Evolutionary conservation across 2,797 vertebrate species (phyloP).

Genomic region (Chaunax sp.): DNA sequence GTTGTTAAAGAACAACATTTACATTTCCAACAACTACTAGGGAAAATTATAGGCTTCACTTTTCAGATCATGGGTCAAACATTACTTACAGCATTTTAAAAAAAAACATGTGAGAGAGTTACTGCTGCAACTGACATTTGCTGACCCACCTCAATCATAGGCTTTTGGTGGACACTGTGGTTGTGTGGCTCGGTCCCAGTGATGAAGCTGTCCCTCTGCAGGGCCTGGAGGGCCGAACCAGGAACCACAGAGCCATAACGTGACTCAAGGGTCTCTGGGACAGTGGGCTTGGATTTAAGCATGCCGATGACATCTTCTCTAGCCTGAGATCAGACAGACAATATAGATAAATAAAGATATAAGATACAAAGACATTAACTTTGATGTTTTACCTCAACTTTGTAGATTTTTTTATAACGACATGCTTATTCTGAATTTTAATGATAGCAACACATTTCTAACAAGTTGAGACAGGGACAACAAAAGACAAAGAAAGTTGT

Average conservation of each 20-base stretch:
- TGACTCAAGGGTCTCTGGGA: slow-evolving; percentile 88
- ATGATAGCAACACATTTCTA: too few species aligned
- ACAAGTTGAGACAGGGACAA: too few species aligned
- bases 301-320: slow-evolving; percentile 95
- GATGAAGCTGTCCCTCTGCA: slow-evolving; percentile 90
- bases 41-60: too few species aligned
- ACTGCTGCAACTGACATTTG: not conserved
- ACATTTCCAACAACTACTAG: not conserved
- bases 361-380: too few species aligned
- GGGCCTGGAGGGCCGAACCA: slow-evolving; percentile 88
- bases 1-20: not conserved
- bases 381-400: too few species aligned
- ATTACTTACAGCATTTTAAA: too few species aligned
- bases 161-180: slow-evolving; percentile 92
- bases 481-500: too few species aligned
- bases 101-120: too few species aligned
- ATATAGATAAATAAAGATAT: too few species aligned
- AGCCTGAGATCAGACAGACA: slow-evolving; percentile 83
- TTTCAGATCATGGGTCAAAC: not conserved
- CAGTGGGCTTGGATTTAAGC: slow-evolving; percentile 89
- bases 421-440: too few species aligned
- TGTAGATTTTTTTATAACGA: too few species aligned
- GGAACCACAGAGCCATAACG: slow-evolving; percentile 89
- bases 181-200: slow-evolving; percentile 83
- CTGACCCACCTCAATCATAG: slow-evolving; percentile 90